phyloP scores from a whole-genome alignment of 2,113 vertebrate species.

The Tamias sibiricus region DNA sequence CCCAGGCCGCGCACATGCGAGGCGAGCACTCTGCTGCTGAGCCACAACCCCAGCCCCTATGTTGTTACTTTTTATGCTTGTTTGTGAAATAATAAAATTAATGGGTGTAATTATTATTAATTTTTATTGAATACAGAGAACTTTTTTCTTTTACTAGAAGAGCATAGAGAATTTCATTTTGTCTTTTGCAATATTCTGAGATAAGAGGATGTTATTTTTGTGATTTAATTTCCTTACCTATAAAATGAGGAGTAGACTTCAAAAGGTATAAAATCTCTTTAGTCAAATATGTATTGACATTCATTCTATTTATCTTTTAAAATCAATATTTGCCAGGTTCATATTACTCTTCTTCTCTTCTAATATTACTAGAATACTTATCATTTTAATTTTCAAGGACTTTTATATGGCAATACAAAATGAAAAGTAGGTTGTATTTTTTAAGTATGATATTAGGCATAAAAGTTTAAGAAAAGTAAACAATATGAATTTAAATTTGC shows the following conservation, averaged over 20 bases:
- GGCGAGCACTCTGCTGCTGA: no score
- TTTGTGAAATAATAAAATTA: not conserved
- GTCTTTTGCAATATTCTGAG: not conserved
- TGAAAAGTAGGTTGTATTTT: not conserved
- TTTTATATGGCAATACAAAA: not conserved
- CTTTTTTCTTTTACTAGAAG: not conserved
- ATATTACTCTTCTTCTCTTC: not conserved
- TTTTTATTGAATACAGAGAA: not conserved
- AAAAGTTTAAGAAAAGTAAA: not conserved
- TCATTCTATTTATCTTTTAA: slow-evolving; percentile 17
- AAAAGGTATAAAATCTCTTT: slow-evolving; percentile 4
- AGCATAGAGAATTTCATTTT: not conserved
- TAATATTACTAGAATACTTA: not conserved
- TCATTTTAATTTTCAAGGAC: not conserved
- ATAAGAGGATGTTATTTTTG: not conserved
- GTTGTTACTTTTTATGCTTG: not conserved
- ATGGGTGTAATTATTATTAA: not conserved
- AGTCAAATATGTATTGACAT: not conserved
- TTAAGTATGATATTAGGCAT: not conserved
- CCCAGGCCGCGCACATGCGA: no score
- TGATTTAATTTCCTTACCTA: not conserved
- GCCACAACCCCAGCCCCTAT: no score
- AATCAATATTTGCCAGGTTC: not conserved
- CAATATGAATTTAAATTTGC: not conserved
- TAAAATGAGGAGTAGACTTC: not conserved